Conservation (phyloP, 2,797 vertebrate genomes). For the Falco berigora region DNA sequence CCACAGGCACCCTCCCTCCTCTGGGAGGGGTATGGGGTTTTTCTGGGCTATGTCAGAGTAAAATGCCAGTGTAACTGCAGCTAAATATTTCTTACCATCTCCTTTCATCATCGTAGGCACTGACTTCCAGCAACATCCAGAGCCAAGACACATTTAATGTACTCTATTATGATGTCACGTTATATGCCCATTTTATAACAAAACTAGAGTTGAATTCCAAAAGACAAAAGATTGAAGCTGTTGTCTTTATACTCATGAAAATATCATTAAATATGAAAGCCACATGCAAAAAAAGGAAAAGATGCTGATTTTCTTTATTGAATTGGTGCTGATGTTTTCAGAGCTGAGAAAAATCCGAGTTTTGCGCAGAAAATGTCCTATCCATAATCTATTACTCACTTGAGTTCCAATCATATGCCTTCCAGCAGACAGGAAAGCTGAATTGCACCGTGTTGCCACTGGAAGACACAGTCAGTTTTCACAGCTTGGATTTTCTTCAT, state of each 20-base stretch:
- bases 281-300: background rate
- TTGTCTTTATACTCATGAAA: background rate
- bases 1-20: background rate
- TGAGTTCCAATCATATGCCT: background rate
- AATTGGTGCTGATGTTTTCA: background rate
- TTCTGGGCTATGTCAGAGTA: background rate
- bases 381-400: background rate
- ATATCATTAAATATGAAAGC: background rate
- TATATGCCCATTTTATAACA: background rate
- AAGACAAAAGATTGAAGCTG: background rate
- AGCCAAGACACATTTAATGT: background rate
- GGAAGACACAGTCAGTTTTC: constrained; percentile 16
- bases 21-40: background rate
- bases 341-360: background rate
- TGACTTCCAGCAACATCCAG: background rate
- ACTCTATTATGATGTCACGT: background rate
- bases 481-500: background rate
- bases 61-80: background rate
- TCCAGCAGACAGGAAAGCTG: background rate
- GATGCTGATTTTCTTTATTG: background rate
- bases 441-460: background rate
- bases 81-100: background rate
- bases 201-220: background rate
- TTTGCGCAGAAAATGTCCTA: background rate
- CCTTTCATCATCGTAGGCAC: background rate